phyloP scores from a whole-genome alignment of 2,797 vertebrate species.

The Australoheros facetus region DNA sequence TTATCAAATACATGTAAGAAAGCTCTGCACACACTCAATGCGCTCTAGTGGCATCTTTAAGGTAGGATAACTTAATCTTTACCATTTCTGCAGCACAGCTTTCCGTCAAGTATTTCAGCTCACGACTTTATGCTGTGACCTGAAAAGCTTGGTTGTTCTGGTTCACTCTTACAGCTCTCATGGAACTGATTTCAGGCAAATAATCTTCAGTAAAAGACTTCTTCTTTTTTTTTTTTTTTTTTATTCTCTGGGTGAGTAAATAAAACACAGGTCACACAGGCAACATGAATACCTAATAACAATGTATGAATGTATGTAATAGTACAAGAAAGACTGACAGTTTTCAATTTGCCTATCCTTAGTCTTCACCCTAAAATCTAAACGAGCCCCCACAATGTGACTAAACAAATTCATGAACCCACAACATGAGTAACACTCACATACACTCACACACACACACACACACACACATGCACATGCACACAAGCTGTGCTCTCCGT shows the following conservation, averaged over 20 bases:
- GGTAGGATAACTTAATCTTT: too few relatives aligned
- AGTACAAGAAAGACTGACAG: background rate
- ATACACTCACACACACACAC: background rate
- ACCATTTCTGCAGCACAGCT: too few relatives aligned
- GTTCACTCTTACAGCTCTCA: too few relatives aligned
- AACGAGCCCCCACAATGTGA: background rate
- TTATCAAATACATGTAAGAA: background rate
- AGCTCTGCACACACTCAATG: background rate
- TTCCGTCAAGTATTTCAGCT: too few relatives aligned
- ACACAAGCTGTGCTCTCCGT: constrained; percentile 32
- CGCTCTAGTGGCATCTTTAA: background rate
- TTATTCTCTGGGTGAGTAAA: too few relatives aligned
- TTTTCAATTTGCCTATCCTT: background rate
- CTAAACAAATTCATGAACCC: background rate
- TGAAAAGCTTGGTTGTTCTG: too few relatives aligned
- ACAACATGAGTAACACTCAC: background rate
- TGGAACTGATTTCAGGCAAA: too few relatives aligned
- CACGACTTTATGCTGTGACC: too few relatives aligned
- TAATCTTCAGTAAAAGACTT: too few relatives aligned
- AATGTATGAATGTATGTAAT: background rate
- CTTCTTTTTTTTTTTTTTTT: too few relatives aligned
- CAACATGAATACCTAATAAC: too few relatives aligned
- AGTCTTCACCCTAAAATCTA: background rate
- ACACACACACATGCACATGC: background rate
- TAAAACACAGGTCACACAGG: background rate